These are phyloP conservation scores for Thalassarche chlororhynchos DNA, from an alignment of 2,113 vertebrate species.

Conservation along the genomic window DNA sequence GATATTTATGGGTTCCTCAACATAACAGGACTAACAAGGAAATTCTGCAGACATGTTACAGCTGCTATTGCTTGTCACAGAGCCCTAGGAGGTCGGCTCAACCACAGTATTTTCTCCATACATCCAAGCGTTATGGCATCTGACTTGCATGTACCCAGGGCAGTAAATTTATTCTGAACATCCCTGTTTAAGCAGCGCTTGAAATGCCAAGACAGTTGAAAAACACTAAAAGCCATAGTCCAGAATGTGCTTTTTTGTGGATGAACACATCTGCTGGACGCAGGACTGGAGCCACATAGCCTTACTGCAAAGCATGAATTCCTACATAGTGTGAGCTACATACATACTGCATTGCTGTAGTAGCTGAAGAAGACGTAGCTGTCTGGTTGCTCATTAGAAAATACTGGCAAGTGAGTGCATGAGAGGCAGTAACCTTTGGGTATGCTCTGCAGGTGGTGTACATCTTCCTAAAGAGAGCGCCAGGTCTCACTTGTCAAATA, in stretches of 20 bases:
- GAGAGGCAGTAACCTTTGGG: not conserved
- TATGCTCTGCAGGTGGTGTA: not conserved
- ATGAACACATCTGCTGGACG: not conserved
- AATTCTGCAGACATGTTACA: not conserved
- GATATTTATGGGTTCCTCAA: constrained; percentile 62
- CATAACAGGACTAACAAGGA: constrained; percentile 54
- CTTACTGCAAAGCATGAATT: not conserved
- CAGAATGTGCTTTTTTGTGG: not conserved
- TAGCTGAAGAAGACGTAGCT: not conserved
- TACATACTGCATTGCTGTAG: not conserved
- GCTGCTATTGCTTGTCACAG: constrained; percentile 48
- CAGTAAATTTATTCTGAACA: constrained; percentile 7
- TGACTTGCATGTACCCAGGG: not conserved
- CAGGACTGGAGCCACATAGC: not conserved
- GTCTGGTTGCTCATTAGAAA: not conserved
- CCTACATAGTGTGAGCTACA: not conserved
- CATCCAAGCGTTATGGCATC: not conserved
- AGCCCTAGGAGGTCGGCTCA: constrained; percentile 16
- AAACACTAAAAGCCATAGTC: not conserved
- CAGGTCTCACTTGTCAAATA: not conserved
- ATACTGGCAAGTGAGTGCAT: not conserved
- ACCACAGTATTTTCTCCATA: not conserved
- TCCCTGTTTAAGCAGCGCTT: not conserved
- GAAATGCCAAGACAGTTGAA: not conserved
- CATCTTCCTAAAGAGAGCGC: not conserved